These are phyloP conservation scores for Machimus atricapillus DNA, from an alignment of 2,888 invertebrate species.

Conservation along the genomic window DNA sequence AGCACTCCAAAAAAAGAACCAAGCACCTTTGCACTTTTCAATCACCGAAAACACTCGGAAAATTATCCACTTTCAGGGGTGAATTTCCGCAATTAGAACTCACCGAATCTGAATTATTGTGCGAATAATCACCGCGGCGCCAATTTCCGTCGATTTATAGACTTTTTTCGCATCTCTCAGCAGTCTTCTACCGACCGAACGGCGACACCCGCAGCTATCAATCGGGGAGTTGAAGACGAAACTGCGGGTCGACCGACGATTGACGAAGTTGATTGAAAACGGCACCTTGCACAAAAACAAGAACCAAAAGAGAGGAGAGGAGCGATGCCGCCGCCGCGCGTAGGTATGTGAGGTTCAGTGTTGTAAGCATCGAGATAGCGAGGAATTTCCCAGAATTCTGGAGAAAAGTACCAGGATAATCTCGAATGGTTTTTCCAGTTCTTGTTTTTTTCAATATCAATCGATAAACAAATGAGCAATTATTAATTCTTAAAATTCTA, in stretches of 20 bases:
- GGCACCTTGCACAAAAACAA: neutral
- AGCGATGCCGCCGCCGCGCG: neutral
- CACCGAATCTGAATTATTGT: neutral
- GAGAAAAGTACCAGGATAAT: neutral
- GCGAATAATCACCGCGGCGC: neutral
- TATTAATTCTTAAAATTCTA: neutral
- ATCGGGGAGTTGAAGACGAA: neutral
- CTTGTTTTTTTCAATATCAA: neutral
- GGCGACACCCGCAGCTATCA: neutral
- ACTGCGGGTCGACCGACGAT: neutral
- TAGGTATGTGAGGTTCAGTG: neutral
- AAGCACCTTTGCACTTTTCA: neutral
- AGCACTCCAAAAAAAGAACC: neutral
- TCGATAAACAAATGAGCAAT: neutral
- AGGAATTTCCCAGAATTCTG: neutral
- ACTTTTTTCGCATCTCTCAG: neutral
- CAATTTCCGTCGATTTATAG: neutral
- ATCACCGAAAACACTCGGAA: neutral
- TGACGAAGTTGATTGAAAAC: neutral
- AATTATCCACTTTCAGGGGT: neutral
- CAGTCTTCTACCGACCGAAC: neutral
- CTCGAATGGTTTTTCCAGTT: neutral
- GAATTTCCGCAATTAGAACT: neutral
- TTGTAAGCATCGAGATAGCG: neutral
- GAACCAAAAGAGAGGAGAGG: neutral